Conservation (phyloP, 2,113 vertebrate genomes). For the Merops nubicus region DNA sequence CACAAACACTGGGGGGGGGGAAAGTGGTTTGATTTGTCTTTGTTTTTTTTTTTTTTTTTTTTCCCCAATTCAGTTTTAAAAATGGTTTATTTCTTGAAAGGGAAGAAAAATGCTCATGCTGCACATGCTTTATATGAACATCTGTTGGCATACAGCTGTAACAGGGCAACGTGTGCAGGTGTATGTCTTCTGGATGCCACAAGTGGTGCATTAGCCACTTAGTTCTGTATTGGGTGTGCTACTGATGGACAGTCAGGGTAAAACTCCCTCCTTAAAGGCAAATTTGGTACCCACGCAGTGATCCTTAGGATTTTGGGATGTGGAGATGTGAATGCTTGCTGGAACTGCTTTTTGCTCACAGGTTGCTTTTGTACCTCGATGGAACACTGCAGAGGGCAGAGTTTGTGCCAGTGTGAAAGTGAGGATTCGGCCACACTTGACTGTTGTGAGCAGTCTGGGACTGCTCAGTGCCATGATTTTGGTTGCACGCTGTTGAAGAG, state of each 20-base stretch:
- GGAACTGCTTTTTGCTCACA: background rate
- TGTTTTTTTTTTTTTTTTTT: too few species aligned
- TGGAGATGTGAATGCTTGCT: background rate
- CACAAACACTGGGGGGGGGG: slow-evolving; percentile 19
- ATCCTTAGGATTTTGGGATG: background rate
- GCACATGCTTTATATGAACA: background rate
- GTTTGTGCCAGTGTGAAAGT: background rate
- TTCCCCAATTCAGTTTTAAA: background rate
- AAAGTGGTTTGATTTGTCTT: background rate
- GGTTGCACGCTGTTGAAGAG: background rate
- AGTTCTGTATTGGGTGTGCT: background rate
- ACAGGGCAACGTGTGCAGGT: background rate
- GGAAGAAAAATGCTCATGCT: slow-evolving; percentile 8
- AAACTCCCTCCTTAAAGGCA: background rate
- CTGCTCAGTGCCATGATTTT: background rate
- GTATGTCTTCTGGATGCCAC: slow-evolving; percentile 1
- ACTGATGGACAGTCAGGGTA: background rate
- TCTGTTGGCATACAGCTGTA: background rate
- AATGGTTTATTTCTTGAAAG: background rate
- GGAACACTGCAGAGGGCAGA: background rate
- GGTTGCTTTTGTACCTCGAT: background rate
- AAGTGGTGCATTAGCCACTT: slow-evolving; percentile 10
- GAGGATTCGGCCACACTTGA: background rate
- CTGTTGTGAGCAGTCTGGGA: background rate
- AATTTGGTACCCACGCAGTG: background rate